Evolutionary conservation across 1,140 invertebrate species (phyloP), one percentile per base, ranked within the genome.

Genomic region (Zophobas atratus): DNA sequence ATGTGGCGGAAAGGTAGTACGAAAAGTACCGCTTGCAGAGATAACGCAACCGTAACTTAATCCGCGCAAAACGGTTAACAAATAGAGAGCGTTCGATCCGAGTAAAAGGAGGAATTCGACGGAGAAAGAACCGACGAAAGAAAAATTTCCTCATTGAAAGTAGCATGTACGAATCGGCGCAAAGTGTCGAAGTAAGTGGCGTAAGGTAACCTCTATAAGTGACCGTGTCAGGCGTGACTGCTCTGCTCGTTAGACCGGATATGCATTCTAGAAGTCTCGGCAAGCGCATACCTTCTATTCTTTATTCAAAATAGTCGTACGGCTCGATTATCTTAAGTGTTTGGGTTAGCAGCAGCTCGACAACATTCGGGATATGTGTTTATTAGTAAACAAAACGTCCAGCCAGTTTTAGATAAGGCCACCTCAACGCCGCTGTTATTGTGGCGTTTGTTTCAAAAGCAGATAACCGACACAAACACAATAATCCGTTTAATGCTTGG

Each of bases 171-270:
- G 36, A 67, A 74, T 73, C 60, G 63, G 57, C 57, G 57, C 63
- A 74, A 72, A 39, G 70, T 43, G 70, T 78, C 60, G 56, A 78
- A 79, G 72, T 80, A 77, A 80, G 70, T 63, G 76, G 49, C 46
- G 77, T 78, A 77, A 81, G 77, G 75, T 84, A 84, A 84, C 83
- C 83, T 84, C 81, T 76, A 84, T 84, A 82, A 81, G 74, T 84
- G 83, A 82, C 83, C 83, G 83, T 83, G 81, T 81, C 81, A 84
- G 80, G 79, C 82, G 79, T 84, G 83, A 84, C 83, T 82, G 83
- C 83, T 82, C 82, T 80, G 81, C 77, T 84, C 82, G 82, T 80
- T 81, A 84, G 80, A 82, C 83, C 83, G 83, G 83, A 84, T 84
- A 82, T 84, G 81, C 81, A 84, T 84, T 84, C 81, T 82, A 80